Evolutionary conservation across 2,888 invertebrate genomes (phyloP).

Genomic region (Kryphioiulus occultus): DNA sequence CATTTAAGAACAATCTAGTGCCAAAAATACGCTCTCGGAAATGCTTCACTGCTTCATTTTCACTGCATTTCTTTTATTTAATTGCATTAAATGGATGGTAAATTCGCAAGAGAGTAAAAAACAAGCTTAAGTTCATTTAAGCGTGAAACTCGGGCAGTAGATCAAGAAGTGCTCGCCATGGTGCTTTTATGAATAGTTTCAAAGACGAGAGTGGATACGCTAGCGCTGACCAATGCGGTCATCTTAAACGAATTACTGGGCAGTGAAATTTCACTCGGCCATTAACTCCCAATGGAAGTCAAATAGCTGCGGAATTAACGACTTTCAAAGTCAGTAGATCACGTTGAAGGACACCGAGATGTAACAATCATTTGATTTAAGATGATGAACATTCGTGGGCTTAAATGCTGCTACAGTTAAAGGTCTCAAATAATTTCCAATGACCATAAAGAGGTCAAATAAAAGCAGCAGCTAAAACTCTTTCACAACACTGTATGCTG

Average conservation of each 20-base stretch:
- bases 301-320: constrained; percentile 25
- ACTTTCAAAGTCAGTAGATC: neutral
- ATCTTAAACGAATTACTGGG: constrained; percentile 37
- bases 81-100: neutral
- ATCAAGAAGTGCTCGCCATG: constrained; percentile 5
- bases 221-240: constrained; percentile 8
- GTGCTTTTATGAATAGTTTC: neutral
- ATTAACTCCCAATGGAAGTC: constrained; percentile 2
- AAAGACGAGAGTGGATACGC: neutral
- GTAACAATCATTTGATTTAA: constrained; percentile 12
- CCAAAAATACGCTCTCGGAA: neutral
- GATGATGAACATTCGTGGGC: neutral
- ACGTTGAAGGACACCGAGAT: neutral
- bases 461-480: too few relatives aligned
- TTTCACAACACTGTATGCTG: too few relatives aligned
- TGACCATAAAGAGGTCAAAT: too few relatives aligned
- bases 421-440: neutral
- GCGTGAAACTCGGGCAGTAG: neutral
- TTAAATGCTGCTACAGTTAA: neutral
- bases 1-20: neutral
- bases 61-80: neutral
- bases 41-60: neutral
- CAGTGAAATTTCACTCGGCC: constrained; percentile 20
- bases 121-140: neutral
- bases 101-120: neutral